A percentile compares a stretch with the other conserved stretches of the same genome.
Conservation (phyloP, 2,797 vertebrate genomes). For the Glossophaga mutica region DNA sequence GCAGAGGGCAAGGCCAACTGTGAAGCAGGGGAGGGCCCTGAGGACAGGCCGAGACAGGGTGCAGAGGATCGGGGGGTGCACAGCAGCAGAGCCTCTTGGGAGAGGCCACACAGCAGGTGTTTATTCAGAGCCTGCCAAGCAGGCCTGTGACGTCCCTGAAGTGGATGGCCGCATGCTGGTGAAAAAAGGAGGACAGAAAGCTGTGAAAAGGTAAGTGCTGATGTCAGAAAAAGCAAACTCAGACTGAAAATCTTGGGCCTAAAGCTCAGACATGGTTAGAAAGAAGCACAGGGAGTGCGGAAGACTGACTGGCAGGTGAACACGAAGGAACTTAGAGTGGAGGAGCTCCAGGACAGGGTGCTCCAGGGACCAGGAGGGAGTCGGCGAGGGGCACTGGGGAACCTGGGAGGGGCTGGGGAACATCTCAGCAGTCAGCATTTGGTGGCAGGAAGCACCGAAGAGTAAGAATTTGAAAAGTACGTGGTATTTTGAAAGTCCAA, state of each 20-base stretch:
- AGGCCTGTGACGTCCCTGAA: not conserved
- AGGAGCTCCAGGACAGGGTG: not conserved
- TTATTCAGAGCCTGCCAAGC: not conserved
- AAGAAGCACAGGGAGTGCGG: not conserved
- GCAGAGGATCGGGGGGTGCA: accelerated
- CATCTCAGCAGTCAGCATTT: not conserved
- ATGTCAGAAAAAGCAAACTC: not conserved
- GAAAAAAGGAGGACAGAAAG: not conserved
- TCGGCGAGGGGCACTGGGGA: not conserved
- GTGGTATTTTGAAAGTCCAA: not conserved
- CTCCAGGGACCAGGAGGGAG: not conserved
- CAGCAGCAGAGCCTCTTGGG: not conserved
- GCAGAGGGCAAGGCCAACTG: not conserved
- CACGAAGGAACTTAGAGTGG: not conserved
- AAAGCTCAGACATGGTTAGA: not conserved
- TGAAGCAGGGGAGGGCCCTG: not conserved
- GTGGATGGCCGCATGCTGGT: not conserved
- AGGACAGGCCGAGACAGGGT: not conserved
- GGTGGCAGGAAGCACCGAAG: not conserved
- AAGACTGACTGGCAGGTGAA: not conserved
- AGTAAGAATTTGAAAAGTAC: not conserved
- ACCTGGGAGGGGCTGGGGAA: not conserved
- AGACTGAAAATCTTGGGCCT: not conserved
- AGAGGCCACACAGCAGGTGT: accelerated
- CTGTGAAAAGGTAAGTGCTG: not conserved